These are phyloP conservation scores for Heptranchias perlo DNA, from an alignment of 2,113 vertebrate genomes.

Conservation along the genomic window DNA sequence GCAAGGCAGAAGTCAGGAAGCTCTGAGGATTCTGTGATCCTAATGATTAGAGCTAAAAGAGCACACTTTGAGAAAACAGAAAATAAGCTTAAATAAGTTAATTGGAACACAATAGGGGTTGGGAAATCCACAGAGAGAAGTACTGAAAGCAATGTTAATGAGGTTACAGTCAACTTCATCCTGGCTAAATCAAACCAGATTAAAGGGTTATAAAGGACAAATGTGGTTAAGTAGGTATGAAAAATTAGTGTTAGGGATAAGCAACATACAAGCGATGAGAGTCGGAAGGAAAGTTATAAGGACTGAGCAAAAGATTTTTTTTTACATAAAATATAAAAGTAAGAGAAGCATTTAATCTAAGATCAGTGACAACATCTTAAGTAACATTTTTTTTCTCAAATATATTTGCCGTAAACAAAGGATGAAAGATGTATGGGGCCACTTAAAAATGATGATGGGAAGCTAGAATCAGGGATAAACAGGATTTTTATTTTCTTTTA, in stretches of 20 bases:
- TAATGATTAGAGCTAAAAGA: neutral
- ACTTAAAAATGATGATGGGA: neutral
- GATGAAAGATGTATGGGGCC: neutral
- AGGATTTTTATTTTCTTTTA: too few relatives aligned
- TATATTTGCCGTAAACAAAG: neutral
- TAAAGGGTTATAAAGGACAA: neutral
- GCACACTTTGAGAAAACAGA: neutral
- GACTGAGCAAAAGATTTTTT: neutral
- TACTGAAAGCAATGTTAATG: neutral
- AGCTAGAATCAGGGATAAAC: neutral
- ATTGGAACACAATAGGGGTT: neutral
- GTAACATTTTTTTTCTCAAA: neutral
- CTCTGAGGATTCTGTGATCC: neutral
- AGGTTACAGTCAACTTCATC: neutral
- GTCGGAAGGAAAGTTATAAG: neutral
- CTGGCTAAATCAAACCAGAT: neutral
- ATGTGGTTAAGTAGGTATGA: neutral
- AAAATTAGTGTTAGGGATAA: neutral
- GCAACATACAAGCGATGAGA: neutral
- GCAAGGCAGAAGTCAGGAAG: neutral
- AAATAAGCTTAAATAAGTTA: neutral
- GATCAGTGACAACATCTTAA: neutral
- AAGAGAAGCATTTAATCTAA: neutral
- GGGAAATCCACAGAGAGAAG: neutral
- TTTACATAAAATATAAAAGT: neutral